A percentile compares a stretch with the other conserved stretches of the same genome.
phyloP scores from a whole-genome alignment of 2,113 vertebrate genomes.

The Urocolius indicus region DNA sequence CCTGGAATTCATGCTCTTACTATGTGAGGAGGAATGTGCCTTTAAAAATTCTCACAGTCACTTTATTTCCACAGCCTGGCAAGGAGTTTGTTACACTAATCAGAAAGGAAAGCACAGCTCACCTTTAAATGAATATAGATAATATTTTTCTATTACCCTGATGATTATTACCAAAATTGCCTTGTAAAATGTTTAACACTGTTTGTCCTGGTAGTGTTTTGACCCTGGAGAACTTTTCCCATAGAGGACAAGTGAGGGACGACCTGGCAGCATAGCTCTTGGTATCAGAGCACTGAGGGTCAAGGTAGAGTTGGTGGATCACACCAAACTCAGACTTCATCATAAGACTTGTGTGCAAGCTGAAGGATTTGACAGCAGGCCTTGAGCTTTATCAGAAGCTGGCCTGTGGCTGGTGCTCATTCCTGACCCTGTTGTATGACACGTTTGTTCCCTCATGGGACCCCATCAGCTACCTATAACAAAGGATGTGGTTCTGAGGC shows the following conservation, averaged over 20 bases:
- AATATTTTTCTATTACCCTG: constrained; percentile 15
- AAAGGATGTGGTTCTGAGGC: background rate
- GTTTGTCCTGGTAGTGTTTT: background rate
- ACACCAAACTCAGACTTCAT: background rate
- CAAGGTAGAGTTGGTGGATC: background rate
- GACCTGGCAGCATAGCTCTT: background rate
- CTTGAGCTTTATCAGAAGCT: background rate
- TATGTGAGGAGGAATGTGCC: background rate
- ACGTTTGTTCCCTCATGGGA: background rate
- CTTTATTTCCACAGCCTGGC: constrained; percentile 10
- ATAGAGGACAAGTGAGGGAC: background rate
- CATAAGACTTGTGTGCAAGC: background rate
- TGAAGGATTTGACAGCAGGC: background rate
- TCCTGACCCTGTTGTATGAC: rapidly evolving
- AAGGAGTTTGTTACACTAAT: background rate
- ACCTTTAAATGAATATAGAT: constrained; percentile 19
- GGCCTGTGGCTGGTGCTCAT: background rate
- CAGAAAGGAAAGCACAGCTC: background rate
- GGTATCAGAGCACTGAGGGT: background rate
- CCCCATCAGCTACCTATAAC: background rate
- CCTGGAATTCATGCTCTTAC: constrained; percentile 54
- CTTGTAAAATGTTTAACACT: background rate
- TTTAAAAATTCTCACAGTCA: constrained; percentile 23
- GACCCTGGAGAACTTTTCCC: background rate
- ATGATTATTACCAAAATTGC: constrained; percentile 28